Evolutionary conservation across 2,888 invertebrate species (phyloP), one percentile per base, ranked within the genome.

Genomic region (Chirona hameri): DNA sequence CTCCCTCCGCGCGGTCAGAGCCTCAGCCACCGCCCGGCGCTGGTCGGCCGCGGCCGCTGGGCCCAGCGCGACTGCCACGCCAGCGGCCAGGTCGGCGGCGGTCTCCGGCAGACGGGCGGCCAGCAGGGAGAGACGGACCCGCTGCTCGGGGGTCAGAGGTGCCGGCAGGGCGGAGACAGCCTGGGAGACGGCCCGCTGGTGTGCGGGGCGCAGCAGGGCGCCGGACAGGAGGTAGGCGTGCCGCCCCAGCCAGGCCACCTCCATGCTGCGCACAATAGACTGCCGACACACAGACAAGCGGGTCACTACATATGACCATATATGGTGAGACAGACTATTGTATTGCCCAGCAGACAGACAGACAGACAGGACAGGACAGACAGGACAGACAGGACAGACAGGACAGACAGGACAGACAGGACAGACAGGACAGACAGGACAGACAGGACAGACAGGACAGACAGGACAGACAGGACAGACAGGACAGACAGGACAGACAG

Each of bases 1-100:
- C 48, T 60, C 69, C 39, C 81, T 52, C 14, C 81, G 27, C 48
- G n/a, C 81, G 52, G 80, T 7, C 79, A 65, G 72, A 21, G 24
- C n/a, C 7, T 52, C 69, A 27, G 72, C 39, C 31, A 81, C 69
- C 2, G 29, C 55, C 52, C 79, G 79, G 24, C 79, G 79, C 57
- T 79, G 57, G 24, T 18, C 48, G 15, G 31, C 18, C 2, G 80
- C 12, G 14, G 79, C 69, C 48, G 69, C 10, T 12, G 60, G 31
- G 31, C 81, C 48, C 10, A 46, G 48, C 52, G 55, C 85, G 82
- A 85, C 85, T 81, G 86, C 86, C 12, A 87, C 65, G 60, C 86
- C 85, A 10, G 86, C 84, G 81, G 86, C 85, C 7, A 87, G 83
- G 39, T 86, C 39, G 3, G 9, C 69, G 14, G 52, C 55, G 18